These are phyloP conservation scores for Littorina saxatilis DNA, from an alignment of 1,140 invertebrate species.

Conservation along the genomic window DNA sequence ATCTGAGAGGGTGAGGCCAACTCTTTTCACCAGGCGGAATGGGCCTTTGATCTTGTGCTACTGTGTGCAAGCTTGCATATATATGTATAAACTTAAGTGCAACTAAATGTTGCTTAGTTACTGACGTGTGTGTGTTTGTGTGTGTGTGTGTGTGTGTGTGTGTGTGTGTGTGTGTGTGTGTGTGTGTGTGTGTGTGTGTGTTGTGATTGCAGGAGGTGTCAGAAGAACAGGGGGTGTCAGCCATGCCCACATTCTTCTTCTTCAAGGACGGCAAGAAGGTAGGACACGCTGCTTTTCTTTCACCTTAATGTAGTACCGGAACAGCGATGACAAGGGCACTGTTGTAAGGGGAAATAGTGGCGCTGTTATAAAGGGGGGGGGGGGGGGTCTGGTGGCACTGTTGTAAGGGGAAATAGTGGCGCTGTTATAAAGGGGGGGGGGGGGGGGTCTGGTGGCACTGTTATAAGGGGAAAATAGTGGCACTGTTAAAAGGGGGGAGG, in stretches of 20 bases:
- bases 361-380: neutral
- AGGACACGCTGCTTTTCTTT: neutral
- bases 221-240: neutral
- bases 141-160: too few relatives aligned
- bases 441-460: neutral
- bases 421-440: neutral
- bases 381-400: neutral
- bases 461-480: neutral
- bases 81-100: neutral
- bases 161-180: neutral
- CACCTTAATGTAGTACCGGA: neutral
- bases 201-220: neutral
- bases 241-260: conserved; percentile 5
- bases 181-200: neutral
- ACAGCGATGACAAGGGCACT: neutral
- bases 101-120: neutral
- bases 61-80: too few relatives aligned
- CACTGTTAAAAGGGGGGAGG: neutral
- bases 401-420: neutral
- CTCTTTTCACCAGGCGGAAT: neutral
- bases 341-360: too few relatives aligned
- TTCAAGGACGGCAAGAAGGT: neutral
- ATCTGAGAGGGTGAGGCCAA: neutral
- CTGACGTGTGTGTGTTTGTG: too few relatives aligned
- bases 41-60: too few relatives aligned